Percentiles rank a stretch among this genome's conserved stretches.
Conservation (phyloP, 2,888 invertebrate genomes). For the Priapulus caudatus region DNA sequence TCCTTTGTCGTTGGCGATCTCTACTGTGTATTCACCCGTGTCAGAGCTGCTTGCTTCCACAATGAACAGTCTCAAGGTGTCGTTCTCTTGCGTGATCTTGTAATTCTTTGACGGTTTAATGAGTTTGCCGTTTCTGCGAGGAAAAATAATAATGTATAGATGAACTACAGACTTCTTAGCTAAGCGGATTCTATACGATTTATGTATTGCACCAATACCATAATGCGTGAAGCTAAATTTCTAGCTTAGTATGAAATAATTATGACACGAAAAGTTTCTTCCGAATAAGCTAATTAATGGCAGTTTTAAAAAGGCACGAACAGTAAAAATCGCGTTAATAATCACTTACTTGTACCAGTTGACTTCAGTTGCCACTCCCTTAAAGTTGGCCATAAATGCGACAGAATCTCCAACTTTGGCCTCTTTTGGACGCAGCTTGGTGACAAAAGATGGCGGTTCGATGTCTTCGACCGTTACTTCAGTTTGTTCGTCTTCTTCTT, state of each 20-base stretch:
- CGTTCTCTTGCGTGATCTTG: neutral
- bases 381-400: neutral
- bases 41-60: neutral
- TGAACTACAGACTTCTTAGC: no score
- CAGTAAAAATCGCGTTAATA: no score
- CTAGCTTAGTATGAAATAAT: no score
- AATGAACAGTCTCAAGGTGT: neutral
- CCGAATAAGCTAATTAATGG: no score
- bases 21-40: neutral
- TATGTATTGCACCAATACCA: no score
- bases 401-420: neutral
- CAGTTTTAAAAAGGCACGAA: no score
- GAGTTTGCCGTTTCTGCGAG: neutral
- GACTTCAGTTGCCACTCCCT: neutral
- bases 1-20: neutral
- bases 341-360: conserved; percentile 1
- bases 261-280: no score
- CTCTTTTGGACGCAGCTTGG: neutral
- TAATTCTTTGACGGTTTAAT: neutral
- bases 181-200: no score
- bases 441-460: neutral
- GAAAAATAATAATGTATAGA: no score
- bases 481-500: neutral
- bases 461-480: neutral
- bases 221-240: no score